Evolutionary conservation across 1,140 invertebrate species (phyloP).

Genomic region (Trichonephila clavata): DNA sequence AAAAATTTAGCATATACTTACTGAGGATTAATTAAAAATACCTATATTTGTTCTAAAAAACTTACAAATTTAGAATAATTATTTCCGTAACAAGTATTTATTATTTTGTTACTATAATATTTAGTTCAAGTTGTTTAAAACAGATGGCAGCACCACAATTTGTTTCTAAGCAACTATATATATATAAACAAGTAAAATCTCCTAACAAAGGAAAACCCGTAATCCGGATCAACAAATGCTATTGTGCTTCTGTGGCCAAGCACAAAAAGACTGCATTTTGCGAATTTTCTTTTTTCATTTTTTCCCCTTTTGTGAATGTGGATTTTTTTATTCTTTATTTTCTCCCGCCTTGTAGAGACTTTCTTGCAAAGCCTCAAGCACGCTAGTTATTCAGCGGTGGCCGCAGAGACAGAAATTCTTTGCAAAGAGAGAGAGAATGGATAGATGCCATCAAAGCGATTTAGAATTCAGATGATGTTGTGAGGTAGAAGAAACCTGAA

Average conservation of each 20-base stretch:
- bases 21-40: too few relatives aligned
- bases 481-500: background rate
- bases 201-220: constrained; percentile 46
- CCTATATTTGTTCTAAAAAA: too few relatives aligned
- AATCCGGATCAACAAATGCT: constrained; percentile 70
- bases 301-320: constrained; percentile 16
- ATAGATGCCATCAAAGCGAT: background rate
- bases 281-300: constrained; percentile 27
- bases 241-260: constrained; percentile 69
- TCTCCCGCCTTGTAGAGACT: constrained; percentile 20
- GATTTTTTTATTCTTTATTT: constrained; percentile 39
- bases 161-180: background rate
- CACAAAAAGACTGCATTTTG: constrained; percentile 56
- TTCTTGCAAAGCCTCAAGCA: constrained; percentile 25
- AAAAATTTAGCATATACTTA: too few relatives aligned
- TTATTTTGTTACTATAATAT: background rate
- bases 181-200: constrained; percentile 27
- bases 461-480: background rate
- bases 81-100: too few relatives aligned
- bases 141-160: constrained; percentile 68
- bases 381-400: constrained; percentile 36
- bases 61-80: too few relatives aligned
- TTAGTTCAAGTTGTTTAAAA: background rate
- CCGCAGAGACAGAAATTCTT: background rate
- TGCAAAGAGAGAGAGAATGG: background rate